phyloP scores from a whole-genome alignment of 2,113 vertebrate genomes.

The Bubo scandiacus region DNA sequence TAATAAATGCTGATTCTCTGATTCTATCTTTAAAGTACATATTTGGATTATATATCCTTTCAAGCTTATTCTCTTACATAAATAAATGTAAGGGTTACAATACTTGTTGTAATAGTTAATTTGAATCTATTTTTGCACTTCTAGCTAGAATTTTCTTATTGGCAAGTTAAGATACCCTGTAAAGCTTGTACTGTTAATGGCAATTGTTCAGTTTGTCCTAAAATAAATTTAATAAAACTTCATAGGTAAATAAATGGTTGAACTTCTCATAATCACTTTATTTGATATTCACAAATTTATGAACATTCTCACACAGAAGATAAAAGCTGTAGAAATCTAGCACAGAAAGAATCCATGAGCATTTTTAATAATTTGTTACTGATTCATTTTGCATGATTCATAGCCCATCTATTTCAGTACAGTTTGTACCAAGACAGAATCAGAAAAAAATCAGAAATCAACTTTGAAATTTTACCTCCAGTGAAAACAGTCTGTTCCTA shows the following conservation, averaged over 20 bases:
- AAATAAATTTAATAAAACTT: background rate
- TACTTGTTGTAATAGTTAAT: background rate
- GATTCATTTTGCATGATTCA: background rate
- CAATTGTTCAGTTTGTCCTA: background rate
- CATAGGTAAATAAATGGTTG: background rate
- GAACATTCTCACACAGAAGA: background rate
- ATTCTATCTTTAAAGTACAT: background rate
- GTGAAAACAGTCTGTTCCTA: background rate
- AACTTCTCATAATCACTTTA: background rate
- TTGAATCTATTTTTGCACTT: background rate
- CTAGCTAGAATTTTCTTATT: background rate
- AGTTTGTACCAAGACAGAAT: background rate
- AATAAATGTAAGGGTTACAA: background rate
- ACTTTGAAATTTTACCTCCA: background rate
- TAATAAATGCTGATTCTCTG: background rate
- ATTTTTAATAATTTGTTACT: background rate
- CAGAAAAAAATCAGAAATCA: background rate
- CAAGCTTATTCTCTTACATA: background rate
- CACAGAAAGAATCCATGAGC: background rate
- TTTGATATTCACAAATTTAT: background rate
- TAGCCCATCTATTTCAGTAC: background rate
- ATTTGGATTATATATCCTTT: background rate
- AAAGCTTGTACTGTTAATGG: background rate
- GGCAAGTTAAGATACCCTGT: background rate
- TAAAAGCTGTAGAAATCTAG: background rate